Evolutionary conservation across 1,140 invertebrate genomes (phyloP).

Genomic region (Metopolophium dirhodum): DNA sequence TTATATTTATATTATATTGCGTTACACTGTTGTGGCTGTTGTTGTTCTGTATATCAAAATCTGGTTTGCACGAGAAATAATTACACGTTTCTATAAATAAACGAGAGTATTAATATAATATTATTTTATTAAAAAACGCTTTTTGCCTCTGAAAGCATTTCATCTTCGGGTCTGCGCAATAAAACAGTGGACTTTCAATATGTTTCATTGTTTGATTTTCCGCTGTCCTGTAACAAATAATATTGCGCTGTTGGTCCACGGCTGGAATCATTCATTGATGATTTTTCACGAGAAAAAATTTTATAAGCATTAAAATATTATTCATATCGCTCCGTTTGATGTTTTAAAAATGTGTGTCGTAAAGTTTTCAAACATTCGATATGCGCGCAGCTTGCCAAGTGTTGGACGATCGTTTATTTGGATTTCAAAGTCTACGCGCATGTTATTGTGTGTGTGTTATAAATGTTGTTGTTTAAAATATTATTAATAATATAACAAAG

Average conservation of each 20-base stretch:
- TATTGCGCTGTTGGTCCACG: too few species aligned
- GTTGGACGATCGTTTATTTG: neutral
- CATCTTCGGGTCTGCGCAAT: neutral
- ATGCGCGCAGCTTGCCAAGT: neutral
- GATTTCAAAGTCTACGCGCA: neutral
- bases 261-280: neutral
- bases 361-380: neutral
- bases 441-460: neutral
- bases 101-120: neutral
- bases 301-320: neutral
- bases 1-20: too few species aligned
- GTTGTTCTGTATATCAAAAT: neutral
- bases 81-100: neutral
- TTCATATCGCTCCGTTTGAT: neutral
- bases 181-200: neutral
- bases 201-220: neutral
- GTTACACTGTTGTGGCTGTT: neutral
- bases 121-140: neutral
- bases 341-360: neutral
- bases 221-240: neutral
- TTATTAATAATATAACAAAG: slow-evolving; percentile 15
- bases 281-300: neutral
- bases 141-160: neutral
- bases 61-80: neutral
- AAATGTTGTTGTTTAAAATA: neutral